Evolutionary conservation across 2,797 vertebrate species (phyloP), one percentile per base, ranked within the genome.

Genomic region (Gymnocypris eckloni): DNA sequence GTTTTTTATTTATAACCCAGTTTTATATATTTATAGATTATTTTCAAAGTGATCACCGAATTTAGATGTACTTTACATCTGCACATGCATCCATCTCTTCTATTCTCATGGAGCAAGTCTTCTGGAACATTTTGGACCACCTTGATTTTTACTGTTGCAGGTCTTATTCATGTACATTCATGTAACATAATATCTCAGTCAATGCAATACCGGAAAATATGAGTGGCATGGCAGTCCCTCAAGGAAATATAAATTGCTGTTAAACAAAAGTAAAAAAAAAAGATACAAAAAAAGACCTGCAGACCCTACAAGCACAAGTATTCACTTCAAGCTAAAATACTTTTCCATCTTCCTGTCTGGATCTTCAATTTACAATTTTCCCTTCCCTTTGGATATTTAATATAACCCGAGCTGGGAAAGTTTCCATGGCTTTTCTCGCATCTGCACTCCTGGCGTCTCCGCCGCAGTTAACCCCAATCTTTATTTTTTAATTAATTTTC

Each of bases 261-360:
- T 87, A 86, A 88, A 91, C 78, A 86, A 87, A 92, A 92, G 90
- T 86, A 16, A 4, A 67, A 37, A 18, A 7, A 83, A 84, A 89
- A 83, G 86, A 91, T 28, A 91, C 78, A 33, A 45, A 28, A 33
- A 76, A 76, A 54, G 22, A 3, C 82, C 82, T n/a, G 50, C 84
- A 86, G 89, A 86, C 86, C 13, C 82, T 92, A 92, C 89, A 89
- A 89, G 88, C 87, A 86, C 86, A 93, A 92, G 90, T 91, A 91
- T 92, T 92, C 86, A 87, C 90, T 93, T 93, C 78, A 93, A 83
- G 92, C 92, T 90, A 93, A 92, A 92, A 91, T 90, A 91, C 41
- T 91, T 94, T 95, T 94, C 94, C 93, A 92, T 94, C 91, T 93
- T 93, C 90, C 90, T n/a, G 93, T 94, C 94, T 95, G 94, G 93